Base-by-base conservation (phyloP, 2,888 invertebrate species). In the Trachelus stipa region DNA sequence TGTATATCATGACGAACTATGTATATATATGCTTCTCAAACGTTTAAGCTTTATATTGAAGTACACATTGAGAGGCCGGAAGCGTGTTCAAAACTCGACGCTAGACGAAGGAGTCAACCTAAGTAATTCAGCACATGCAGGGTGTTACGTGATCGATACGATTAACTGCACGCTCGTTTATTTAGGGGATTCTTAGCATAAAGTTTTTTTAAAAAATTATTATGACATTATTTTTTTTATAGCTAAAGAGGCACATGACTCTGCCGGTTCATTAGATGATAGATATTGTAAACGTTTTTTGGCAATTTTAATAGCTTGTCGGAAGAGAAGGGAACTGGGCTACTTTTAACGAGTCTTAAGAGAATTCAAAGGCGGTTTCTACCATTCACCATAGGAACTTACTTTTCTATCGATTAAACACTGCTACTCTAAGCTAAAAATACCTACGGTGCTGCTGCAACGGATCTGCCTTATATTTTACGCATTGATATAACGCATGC, bases 361-460 rank as follows among this genome's bases (percentile, higher is more conserved):
- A 56, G 71, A 35, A 74, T 74, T 35, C n/a, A n/a, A 74, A n/a
- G 74, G 34, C 74, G 35, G 31, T 75, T 31, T 37, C 79, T 76
- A 76, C 73, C 31, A 76, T 83, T 88, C 88, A 88, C 91, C 90
- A 91, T 91, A 91, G 91, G 88, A 91, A 90, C 90, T 90, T 84
- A 80, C 86, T 87, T 87, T 88, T 86, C 87, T 90, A 91, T 91
- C 87, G 91, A 91, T 91, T 89, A 89, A 91, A 91, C 90, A 91
- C 85, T 81, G 86, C 85, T 80, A 84, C 83, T 79, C 81, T 81
- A 76, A 79, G 85, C 89, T 88, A 88, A 88, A 89, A 88, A 88
- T 89, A 88, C 81, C 85, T 85, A 82, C 83, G 83, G 79, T 74
- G 76, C 9, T 71, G 31, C 31, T 71, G 71, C 71, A 71, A 31